phyloP scores from a whole-genome alignment of 1,140 invertebrate genomes.

The Drosophila leontia region DNA sequence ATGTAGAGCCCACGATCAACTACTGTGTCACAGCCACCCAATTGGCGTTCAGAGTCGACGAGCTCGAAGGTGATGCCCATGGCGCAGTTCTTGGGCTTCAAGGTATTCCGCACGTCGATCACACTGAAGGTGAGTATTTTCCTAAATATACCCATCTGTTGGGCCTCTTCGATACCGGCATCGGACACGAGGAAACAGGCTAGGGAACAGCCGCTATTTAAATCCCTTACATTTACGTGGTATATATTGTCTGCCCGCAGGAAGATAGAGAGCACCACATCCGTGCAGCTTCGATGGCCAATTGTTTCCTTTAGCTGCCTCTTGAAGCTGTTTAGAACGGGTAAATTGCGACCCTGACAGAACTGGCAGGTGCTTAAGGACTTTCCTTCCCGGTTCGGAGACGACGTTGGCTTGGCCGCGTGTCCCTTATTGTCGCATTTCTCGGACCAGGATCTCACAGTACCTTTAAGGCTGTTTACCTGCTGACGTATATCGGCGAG shows the following conservation, averaged over 20 bases:
- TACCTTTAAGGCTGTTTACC: not conserved
- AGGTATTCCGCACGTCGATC: slow-evolving; percentile 60
- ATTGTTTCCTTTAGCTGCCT: slow-evolving; percentile 29
- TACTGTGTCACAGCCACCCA: slow-evolving; percentile 23
- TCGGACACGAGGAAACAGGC: slow-evolving; percentile 69
- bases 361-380: slow-evolving; percentile 51
- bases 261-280: slow-evolving; percentile 56
- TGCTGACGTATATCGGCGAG: not conserved
- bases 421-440: not conserved
- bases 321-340: slow-evolving; percentile 27
- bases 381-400: not conserved
- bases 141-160: slow-evolving; percentile 44
- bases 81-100: slow-evolving; percentile 21
- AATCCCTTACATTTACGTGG: slow-evolving; percentile 61
- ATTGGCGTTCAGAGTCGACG: slow-evolving; percentile 9
- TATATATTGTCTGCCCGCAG: slow-evolving; percentile 70
- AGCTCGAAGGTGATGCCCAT: slow-evolving; percentile 65
- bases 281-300: slow-evolving; percentile 9
- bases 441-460: not conserved
- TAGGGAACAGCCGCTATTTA: slow-evolving; percentile 24
- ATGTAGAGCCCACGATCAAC: not conserved
- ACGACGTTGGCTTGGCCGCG: not conserved
- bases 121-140: slow-evolving; percentile 73
- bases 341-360: slow-evolving; percentile 29
- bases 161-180: slow-evolving; percentile 54